These are phyloP conservation scores for Callocephalon fimbriatum DNA, from an alignment of 2,113 vertebrate species.

Conservation along the genomic window DNA sequence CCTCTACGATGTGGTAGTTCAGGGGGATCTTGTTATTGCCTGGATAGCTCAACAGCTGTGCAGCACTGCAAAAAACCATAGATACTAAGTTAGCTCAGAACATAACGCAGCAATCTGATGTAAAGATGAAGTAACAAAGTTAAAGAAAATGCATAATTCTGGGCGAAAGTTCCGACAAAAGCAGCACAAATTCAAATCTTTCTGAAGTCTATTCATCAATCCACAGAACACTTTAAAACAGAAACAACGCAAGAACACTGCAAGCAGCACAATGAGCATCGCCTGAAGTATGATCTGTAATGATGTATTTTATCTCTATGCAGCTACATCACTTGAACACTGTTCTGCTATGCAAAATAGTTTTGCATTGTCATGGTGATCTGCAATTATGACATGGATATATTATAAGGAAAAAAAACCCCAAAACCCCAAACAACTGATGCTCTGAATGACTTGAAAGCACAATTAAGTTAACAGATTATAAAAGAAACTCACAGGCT, in stretches of 20 bases:
- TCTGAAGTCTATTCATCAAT: background rate
- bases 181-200: background rate
- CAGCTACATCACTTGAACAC: background rate
- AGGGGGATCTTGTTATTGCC: constrained; percentile 98
- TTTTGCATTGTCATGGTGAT: background rate
- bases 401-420: background rate
- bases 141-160: background rate
- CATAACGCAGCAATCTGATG: background rate
- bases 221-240: background rate
- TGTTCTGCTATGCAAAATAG: fast-evolving
- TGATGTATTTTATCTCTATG: background rate
- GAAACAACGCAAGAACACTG: background rate
- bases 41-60: constrained; percentile 95
- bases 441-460: background rate
- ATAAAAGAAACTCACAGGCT: background rate
- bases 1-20: constrained; percentile 99
- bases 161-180: background rate
- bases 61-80: constrained; percentile 82
- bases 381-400: background rate
- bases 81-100: background rate
- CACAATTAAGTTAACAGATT: background rate
- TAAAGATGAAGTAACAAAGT: background rate
- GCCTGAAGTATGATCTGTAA: background rate
- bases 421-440: background rate
- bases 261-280: background rate